phyloP scores from a whole-genome alignment of 2,113 vertebrate species.

The Bos indicus region DNA sequence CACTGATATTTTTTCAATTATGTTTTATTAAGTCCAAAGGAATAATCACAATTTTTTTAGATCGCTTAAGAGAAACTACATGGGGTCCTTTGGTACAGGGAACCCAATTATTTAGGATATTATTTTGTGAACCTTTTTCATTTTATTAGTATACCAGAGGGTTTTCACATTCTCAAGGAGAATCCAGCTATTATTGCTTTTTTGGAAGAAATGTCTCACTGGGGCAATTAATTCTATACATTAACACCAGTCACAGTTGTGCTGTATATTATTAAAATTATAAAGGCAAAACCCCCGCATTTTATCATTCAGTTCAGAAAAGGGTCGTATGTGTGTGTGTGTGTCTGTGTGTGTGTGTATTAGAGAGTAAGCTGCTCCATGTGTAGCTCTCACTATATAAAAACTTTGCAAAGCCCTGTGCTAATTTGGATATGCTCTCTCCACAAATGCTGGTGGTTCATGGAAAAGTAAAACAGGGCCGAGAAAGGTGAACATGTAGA shows the following conservation, averaged over 20 bases:
- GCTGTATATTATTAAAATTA: conserved; percentile 64
- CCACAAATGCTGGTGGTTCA: neutral
- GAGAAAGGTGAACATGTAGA: conserved; percentile 43
- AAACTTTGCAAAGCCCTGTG: conserved; percentile 59
- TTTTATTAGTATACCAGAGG: conserved; percentile 83
- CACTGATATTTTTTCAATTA: conserved; percentile 78
- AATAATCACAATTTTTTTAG: conserved; percentile 81
- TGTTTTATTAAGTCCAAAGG: conserved; percentile 85
- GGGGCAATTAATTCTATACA: conserved; percentile 83
- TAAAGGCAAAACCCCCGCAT: conserved; percentile 43
- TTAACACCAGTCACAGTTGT: conserved; percentile 75
- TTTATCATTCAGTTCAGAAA: conserved; percentile 78
- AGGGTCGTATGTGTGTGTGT: conserved; percentile 56
- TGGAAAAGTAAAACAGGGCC: neutral
- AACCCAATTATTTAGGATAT: conserved; percentile 84
- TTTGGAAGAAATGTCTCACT: conserved; percentile 79
- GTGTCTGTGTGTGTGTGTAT: conserved; percentile 48
- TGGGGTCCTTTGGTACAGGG: conserved; percentile 79
- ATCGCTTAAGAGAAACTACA: conserved; percentile 81
- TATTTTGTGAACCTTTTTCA: conserved; percentile 79
- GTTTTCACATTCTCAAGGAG: conserved; percentile 76
- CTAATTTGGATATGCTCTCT: neutral
- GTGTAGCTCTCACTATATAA: conserved; percentile 23
- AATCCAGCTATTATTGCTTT: conserved; percentile 82
- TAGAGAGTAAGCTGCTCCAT: neutral